A percentile compares a stretch with the other conserved stretches of the same genome.
phyloP scores from a whole-genome alignment of 2,888 invertebrate species.

The Cosmia trapezina region DNA sequence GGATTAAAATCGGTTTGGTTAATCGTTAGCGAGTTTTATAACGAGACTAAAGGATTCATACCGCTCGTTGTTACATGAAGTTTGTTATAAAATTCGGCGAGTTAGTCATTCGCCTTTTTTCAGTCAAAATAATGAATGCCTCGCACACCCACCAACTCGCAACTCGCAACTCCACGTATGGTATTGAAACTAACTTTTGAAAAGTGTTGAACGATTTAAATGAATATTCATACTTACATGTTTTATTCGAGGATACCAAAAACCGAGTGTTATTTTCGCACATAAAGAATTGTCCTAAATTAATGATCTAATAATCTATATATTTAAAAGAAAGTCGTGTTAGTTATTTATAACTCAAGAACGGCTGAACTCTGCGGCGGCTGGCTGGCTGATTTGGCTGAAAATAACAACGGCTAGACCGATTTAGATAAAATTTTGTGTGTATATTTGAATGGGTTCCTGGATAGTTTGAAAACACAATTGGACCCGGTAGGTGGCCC shows the following conservation, averaged over 20 bases:
- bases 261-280: neutral
- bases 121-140: slow-evolving; percentile 35
- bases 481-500: too few relatives aligned
- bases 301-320: neutral
- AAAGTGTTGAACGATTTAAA: slow-evolving; percentile 10
- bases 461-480: too few relatives aligned
- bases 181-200: slow-evolving; percentile 30
- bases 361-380: too few relatives aligned
- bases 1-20: neutral
- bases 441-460: too few relatives aligned
- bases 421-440: too few relatives aligned
- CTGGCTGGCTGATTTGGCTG: too few relatives aligned
- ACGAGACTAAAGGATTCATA: slow-evolving; percentile 34
- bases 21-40: slow-evolving; percentile 32
- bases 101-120: slow-evolving; percentile 29
- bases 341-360: too few relatives aligned
- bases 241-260: neutral
- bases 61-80: slow-evolving; percentile 18
- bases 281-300: neutral
- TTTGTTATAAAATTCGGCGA: slow-evolving; percentile 41
- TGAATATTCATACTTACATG: neutral
- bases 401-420: too few relatives aligned
- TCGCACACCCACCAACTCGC: neutral
- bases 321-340: too few relatives aligned
- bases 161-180: slow-evolving; percentile 18